Evolutionary conservation across 30 jellyfish, hydroid and myxozoan genomes (phyloP).

Genomic region (Hydractinia symbiolongicarpus): DNA sequence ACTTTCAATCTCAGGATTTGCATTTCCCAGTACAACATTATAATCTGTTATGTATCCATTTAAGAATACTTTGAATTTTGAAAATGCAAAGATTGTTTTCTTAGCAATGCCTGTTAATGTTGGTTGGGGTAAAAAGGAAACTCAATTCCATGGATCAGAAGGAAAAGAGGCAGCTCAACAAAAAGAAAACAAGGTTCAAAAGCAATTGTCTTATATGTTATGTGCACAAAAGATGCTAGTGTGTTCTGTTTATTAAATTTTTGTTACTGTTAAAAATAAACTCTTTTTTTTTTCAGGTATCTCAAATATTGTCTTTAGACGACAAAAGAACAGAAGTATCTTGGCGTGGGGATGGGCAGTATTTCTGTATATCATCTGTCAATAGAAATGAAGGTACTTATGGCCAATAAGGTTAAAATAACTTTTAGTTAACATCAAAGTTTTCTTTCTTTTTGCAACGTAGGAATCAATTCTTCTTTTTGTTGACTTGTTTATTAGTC

Average conservation of each 20-base stretch:
- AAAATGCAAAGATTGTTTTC: not conserved
- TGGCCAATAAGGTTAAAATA: too few species aligned
- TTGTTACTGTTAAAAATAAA: not conserved
- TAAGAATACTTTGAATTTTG: too few species aligned
- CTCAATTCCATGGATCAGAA: conserved; percentile 93
- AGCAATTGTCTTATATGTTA: not conserved
- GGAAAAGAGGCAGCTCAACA: conserved; percentile 84
- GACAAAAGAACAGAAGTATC: conserved; percentile 52
- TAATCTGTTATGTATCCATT: too few species aligned
- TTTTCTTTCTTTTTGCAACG: too few species aligned
- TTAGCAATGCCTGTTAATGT: conserved; percentile 67
- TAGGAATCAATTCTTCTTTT: too few species aligned
- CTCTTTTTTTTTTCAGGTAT: conserved; percentile 7
- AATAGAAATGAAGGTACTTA: too few species aligned
- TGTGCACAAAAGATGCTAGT: not conserved
- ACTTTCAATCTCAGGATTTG: too few species aligned
- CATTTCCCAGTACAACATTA: too few species aligned
- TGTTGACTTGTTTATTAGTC: too few species aligned
- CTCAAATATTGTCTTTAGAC: conserved; percentile 59
- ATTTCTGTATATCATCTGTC: conserved; percentile 64
- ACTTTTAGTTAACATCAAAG: too few species aligned
- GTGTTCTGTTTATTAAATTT: not conserved
- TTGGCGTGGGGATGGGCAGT: conserved; percentile 94
- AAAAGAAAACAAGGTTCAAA: conserved; percentile 42
- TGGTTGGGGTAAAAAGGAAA: conserved; percentile 96